phyloP scores from a whole-genome alignment of 2,113 vertebrate species.

The Phrynocephalus versicolor region DNA sequence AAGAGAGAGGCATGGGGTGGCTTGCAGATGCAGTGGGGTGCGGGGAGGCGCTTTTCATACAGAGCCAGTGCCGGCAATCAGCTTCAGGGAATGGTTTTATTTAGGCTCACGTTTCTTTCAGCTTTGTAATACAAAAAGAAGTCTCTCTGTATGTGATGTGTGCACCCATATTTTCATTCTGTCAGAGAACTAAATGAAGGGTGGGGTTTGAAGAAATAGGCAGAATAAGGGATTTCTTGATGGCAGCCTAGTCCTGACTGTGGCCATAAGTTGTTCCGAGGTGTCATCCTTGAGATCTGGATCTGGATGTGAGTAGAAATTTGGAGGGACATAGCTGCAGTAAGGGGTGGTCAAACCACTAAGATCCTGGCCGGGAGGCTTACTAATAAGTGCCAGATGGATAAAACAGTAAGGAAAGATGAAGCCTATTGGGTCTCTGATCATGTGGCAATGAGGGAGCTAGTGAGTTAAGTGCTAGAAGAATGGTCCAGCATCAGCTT shows the following conservation, averaged over 20 bases:
- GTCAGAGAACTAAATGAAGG: neutral
- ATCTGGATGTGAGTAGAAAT: neutral
- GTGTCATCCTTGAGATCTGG: neutral
- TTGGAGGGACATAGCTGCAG: neutral
- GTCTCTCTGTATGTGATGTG: neutral
- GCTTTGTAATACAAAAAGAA: neutral
- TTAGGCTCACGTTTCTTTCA: neutral
- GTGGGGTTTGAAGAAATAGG: neutral
- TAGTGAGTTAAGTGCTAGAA: neutral
- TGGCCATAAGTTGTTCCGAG: too few relatives aligned
- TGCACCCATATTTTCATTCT: neutral
- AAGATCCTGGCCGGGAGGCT: neutral
- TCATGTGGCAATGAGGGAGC: neutral
- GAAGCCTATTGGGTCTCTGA: neutral
- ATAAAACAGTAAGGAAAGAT: neutral
- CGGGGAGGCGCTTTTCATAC: neutral
- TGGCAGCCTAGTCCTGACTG: neutral
- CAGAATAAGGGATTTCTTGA: neutral
- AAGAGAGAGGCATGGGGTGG: slow-evolving; percentile 1
- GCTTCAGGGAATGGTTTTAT: slow-evolving; percentile 20
- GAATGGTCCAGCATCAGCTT: neutral
- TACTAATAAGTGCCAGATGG: neutral
- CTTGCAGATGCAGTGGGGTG: neutral
- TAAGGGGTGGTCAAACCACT: too few relatives aligned
- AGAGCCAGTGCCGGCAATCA: neutral